Evolutionary conservation across 1,140 invertebrate genomes (phyloP).

Genomic region (Drusus annulatus): DNA sequence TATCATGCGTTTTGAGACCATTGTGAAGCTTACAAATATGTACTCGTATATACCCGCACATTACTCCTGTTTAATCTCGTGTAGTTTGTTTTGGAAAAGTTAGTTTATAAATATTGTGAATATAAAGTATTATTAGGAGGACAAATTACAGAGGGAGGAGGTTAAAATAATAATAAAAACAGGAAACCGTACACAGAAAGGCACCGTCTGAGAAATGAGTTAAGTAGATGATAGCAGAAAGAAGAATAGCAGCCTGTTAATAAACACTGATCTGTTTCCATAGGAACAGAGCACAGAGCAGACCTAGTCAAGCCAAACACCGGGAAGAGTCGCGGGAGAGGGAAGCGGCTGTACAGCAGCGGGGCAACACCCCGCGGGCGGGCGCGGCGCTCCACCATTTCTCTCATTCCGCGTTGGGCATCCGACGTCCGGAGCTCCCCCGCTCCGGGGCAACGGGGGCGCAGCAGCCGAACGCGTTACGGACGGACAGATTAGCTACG

Average conservation of each 20-base stretch:
- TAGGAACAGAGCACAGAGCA: neutral
- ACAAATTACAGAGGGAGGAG: constrained; percentile 42
- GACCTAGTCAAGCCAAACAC: constrained; percentile 32
- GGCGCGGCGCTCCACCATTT: constrained; percentile 2
- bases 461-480: neutral
- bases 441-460: neutral
- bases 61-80: too few relatives aligned
- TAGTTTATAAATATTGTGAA: constrained; percentile 7
- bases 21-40: too few relatives aligned
- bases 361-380: constrained; percentile 32
- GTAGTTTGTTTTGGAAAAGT: neutral
- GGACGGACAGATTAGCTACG: neutral
- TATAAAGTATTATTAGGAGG: constrained; percentile 43
- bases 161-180: constrained; percentile 41
- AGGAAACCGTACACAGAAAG: constrained; percentile 27
- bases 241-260: constrained; percentile 33
- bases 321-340: constrained; percentile 39
- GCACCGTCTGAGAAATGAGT: constrained; percentile 27
- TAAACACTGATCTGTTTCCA: neutral
- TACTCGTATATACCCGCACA: too few relatives aligned
- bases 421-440: constrained; percentile 1
- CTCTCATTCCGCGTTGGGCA: too few relatives aligned
- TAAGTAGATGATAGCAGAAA: constrained; percentile 21
- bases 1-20: too few relatives aligned
- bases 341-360: constrained; percentile 44